Conservation (phyloP, 1,140 invertebrate species). For the Ceratosolen fusciceps region DNA sequence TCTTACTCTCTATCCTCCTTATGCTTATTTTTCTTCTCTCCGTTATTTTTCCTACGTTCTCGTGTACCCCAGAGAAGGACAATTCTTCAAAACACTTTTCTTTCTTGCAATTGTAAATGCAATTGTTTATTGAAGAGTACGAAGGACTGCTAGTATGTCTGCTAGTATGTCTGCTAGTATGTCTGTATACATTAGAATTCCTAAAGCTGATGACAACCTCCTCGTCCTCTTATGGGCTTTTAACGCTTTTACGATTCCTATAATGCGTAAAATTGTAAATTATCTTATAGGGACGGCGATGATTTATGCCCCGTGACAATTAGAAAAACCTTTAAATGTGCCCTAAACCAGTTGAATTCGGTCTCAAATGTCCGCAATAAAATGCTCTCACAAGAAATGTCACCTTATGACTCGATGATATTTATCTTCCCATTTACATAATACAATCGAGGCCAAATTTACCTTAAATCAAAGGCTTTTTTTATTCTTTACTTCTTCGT, state of each 20-base stretch:
- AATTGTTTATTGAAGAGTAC: not conserved
- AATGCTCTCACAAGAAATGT: not conserved
- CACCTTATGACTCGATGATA: not conserved
- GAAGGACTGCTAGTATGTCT: too few relatives aligned
- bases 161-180: too few relatives aligned
- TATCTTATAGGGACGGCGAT: not conserved
- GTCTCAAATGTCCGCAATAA: not conserved
- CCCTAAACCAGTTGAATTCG: not conserved
- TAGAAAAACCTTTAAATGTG: not conserved
- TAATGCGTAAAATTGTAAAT: not conserved
- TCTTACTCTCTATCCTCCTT: too few relatives aligned
- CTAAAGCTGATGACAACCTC: too few relatives aligned
- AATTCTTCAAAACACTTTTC: not conserved
- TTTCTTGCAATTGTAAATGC: not conserved
- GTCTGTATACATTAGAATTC: too few relatives aligned
- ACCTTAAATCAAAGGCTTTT: not conserved
- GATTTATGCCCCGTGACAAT: not conserved
- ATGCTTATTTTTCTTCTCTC: too few relatives aligned
- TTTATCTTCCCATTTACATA: not conserved
- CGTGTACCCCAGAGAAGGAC: too few relatives aligned
- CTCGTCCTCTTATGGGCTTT: not conserved
- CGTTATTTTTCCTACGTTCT: too few relatives aligned
- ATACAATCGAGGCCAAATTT: not conserved
- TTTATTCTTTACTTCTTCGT: not conserved
- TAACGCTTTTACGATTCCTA: not conserved